Evolutionary conservation across 2,113 vertebrate genomes (phyloP).

Genomic region (Anas platyrhynchos): DNA sequence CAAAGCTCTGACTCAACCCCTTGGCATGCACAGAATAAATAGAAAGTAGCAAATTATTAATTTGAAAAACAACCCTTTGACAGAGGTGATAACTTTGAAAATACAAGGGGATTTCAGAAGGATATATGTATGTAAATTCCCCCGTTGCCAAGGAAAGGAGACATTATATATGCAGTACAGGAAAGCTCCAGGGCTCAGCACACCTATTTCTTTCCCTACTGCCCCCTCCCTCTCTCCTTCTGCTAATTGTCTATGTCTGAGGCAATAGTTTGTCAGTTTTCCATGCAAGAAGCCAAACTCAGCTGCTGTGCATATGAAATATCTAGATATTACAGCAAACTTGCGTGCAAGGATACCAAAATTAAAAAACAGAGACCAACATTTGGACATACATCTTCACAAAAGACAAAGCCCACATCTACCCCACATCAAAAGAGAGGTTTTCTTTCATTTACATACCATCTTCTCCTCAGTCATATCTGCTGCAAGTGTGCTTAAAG

Average conservation of each 20-base stretch:
- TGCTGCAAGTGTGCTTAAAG: background rate
- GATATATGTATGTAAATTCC: background rate
- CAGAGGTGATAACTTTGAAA: background rate
- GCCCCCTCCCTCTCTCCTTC: conserved; percentile 22
- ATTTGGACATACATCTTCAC: background rate
- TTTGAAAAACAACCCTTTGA: background rate
- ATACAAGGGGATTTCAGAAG: background rate
- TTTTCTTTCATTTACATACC: background rate
- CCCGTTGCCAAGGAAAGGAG: background rate
- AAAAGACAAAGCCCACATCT: no score
- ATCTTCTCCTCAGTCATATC: background rate
- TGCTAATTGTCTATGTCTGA: conserved; percentile 51
- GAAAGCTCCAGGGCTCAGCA: conserved; percentile 30
- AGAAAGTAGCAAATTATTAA: conserved; percentile 46
- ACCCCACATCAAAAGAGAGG: background rate
- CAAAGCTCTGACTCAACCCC: conserved; percentile 42
- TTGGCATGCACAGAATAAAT: conserved; percentile 10
- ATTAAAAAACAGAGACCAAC: background rate
- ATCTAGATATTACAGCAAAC: background rate
- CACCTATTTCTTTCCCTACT: conserved; percentile 38
- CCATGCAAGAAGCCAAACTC: conserved; percentile 13
- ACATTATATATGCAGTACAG: fast-evolving
- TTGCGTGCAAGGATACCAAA: background rate
- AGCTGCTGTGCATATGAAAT: background rate
- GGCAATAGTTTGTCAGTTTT: conserved; percentile 20